phyloP scores from a whole-genome alignment of 2,888 invertebrate genomes.

The Octonoba sinensis region DNA sequence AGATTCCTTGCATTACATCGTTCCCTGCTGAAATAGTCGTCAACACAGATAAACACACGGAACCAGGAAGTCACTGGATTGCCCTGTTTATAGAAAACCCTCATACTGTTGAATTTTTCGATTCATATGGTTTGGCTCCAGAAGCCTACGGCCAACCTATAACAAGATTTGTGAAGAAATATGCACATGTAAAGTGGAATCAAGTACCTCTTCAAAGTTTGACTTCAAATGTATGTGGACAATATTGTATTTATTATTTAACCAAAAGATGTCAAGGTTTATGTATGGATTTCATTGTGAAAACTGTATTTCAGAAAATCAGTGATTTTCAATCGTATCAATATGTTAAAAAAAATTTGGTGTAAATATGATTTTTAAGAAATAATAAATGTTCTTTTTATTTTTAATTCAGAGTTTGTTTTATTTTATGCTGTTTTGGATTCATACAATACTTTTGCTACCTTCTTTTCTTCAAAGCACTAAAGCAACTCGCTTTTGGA shows the following conservation, averaged over 20 bases:
- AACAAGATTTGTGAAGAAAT: constrained; percentile 1
- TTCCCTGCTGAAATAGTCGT: no score
- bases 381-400: no score
- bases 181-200: background rate
- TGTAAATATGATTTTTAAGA: no score
- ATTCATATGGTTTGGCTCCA: constrained; percentile 37
- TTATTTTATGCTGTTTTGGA: no score
- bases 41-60: no score
- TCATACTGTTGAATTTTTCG: constrained; percentile 27
- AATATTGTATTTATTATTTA: no score
- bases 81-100: constrained; percentile 25
- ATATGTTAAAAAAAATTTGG: constrained; percentile 1
- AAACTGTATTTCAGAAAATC: background rate
- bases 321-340: constrained; percentile 8
- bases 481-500: no score
- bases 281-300: background rate
- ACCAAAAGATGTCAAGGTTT: constrained; percentile 14
- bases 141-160: constrained; percentile 15
- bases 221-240: no score
- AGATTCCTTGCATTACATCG: no score
- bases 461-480: no score
- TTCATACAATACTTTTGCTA: no score
- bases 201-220: background rate
- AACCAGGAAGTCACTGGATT: constrained; percentile 39
- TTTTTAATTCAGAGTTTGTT: no score